Evolutionary conservation across 2,113 vertebrate species (phyloP), one percentile per base, ranked within the genome.

Genomic region (Psittacula cyanocephala): DNA sequence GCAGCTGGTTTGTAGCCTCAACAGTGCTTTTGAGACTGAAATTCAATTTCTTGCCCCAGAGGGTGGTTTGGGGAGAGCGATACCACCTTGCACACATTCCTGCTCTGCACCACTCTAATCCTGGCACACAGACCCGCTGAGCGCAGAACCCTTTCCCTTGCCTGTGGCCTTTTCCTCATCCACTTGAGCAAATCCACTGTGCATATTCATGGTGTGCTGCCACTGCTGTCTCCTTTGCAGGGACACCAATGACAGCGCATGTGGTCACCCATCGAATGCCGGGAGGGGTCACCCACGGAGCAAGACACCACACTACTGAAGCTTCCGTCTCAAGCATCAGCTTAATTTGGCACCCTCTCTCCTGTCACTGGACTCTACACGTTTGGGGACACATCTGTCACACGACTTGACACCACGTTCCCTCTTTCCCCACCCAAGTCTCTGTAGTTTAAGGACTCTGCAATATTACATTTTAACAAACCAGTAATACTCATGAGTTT

Each of bases 371-470:
- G 41, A 67, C 33, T 33, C 18, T 20, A 43, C 11, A 16, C 1
- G 1, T 71, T 4, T 74, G n/a, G 49, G 59, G 41, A 53, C 68
- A 52, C 15, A 6, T 3, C 13, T 44, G 29, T 31, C 77, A 37
- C 29, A 35, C 0, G 0, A 2, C 20, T 35, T 18, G 53, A 27
- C 41, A 46, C 14, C 18, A 4, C 17, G 47, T 77, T 33, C 16
- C 17, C 29, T 74, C 49, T 11, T 0, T 15, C 10, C 35, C 43
- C 23, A 33, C 28, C 20, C 28, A 8, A 3, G 7, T 18, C 17
- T 60, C 33, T 7, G 33, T 39, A 91, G 35, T 25, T 62, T 23
- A 29, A 69, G 44, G 81, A 28, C 35, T 74, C 72, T 79, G 78
- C 28, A 75, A 22, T 22, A 14, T 5, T 35, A 13, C 11, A 3